Evolutionary conservation across 2,888 invertebrate species (phyloP), one percentile per base, ranked within the genome.

Genomic region (Notodonta dromedarius): DNA sequence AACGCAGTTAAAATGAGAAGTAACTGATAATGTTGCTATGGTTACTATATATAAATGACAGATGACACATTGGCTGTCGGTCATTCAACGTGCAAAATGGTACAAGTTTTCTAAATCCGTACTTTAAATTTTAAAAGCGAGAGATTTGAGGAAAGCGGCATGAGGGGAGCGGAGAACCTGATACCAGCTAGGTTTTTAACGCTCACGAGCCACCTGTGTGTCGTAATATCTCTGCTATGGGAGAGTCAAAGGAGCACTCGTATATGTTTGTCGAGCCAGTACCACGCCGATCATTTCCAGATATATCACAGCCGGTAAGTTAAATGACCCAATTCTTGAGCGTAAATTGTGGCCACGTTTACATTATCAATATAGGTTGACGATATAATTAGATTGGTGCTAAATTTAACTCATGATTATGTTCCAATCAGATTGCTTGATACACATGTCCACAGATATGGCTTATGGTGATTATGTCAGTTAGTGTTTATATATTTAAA

Each of bases 161-260:
- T 93, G 93, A 88, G 89, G 89, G 89, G 89, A 67, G 88, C 88
- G 51, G 87, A 82, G 84, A 94, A 80, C 54, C 79, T 96, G 62
- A 94, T 96, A 70, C 96, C 96, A 69, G 95, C 96, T 60, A 94
- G 96, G 73, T 97, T 97, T 88, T 87, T 97, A 69, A 94, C 95
- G 65, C 91, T 97, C 58, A 89, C 96, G 65, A 95, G 96, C 59
- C 97, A 97, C 87, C 91, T 96, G 60, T 94, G 95, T 63, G 94
- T 97, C 71, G 91, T 95, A 57, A 93, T 96, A 62, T 94, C 95
- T 64, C 90, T 96, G 73, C 87, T 96, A 94, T 96, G 96, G 95
- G 94, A 94, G 93, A 94, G 89, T 87, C 88, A 91, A 79, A 89
- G 90, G 94, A 94, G 90, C 82, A 90, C 89, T 77, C 91, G 82